Base-by-base conservation (phyloP, 2,113 vertebrate species). In the Herpailurus yagouaroundi region DNA sequence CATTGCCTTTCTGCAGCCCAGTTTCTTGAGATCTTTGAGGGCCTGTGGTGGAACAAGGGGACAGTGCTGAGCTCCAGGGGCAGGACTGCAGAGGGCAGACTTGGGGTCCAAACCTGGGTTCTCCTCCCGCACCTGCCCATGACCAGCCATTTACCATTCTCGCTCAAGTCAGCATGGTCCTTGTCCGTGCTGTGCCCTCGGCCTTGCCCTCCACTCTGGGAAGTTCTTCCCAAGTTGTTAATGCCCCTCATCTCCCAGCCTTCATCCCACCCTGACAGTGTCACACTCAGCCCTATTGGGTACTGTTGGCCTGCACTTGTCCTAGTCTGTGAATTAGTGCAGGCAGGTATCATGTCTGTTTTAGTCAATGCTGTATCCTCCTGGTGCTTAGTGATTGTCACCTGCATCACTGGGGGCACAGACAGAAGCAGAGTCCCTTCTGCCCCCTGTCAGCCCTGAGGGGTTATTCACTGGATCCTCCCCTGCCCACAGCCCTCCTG, bases 1-100 rank as follows among this genome's bases (percentile, higher is more conserved):
- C 95, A 98, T 85, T 3, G 97, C 94, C 81, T 74, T 77, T 74
- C 13, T 79, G 96, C 98, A 98, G 91, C 98, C 98, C 93, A 98
- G 50, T 0, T 2, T 10, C 76, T n/a, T 91, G 77, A 98, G 3
- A 7, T 98, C 97, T 45, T n/a, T 52, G 41, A 87, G 23, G 36
- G 97, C 97, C 98, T 98, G 85, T 33, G 16, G 52, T 11, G 85
- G 68, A 55, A n/a, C 15, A 57, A 82, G 80, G 38, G 48, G 82
- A 52, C 4, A 10, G 60, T 0, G 16, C 45, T 27, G 71, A 48
- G 60, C n/a, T 41, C 83, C 31, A 5, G 19, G 21, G 60, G 27
- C 15, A 3, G 50, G 91, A 16, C 9, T 21, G 11, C 15, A 4
- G 33, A n/a, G 19, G 89, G 45, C 3, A 0, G 3, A 27, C 7